Evolutionary conservation across 2,113 vertebrate species (phyloP), one percentile per base, ranked within the genome.

Genomic region (Struthidea cinerea): DNA sequence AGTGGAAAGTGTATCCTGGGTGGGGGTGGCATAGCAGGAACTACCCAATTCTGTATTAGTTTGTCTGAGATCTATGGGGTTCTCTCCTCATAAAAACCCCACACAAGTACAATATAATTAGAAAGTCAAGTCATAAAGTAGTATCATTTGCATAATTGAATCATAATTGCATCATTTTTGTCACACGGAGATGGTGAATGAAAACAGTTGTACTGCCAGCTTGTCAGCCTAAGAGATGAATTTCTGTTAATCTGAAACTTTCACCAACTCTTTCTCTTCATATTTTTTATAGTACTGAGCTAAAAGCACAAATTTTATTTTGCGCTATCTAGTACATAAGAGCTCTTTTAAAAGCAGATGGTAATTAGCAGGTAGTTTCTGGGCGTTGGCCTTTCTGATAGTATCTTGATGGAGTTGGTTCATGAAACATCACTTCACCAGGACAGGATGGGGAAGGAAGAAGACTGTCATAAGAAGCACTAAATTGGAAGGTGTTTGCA

Each of bases 341-440:
- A 81, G 41, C 19, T 35, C 16, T 81, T 85, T n/a, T 46, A 94
- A 60, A 46, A 77, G 35, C 21, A 71, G 49, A 16, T 75, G 18
- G 35, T 68, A 32, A 49, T n/a, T 61, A 55, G 27, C 21, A 44
- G 32, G 50, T 50, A 32, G 39, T 50, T 87, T 70, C 33, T 92
- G 47, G 21, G 22, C 13, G 22, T 2, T 39, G 41, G 21, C 24
- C 23, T 59, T 69, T 47, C 39, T 0, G 0, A 3, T n/a, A 44
- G 7, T 41, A 35, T 16, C 46, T 70, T 53, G 39, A 15, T 64
- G 35, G 15, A 63, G 22, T 21, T 64, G 61, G 8, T 53, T 59
- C 30, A 21, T 42, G 16, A 70, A 75, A 67, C 35, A 42, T 26
- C 16, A 69, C 32, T 37, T n/a, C 13, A 42, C 5, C 23, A 47